Base-by-base conservation (phyloP, 35 echinoderm and acorn worm genomes). In the Apostichopus japonicus region DNA sequence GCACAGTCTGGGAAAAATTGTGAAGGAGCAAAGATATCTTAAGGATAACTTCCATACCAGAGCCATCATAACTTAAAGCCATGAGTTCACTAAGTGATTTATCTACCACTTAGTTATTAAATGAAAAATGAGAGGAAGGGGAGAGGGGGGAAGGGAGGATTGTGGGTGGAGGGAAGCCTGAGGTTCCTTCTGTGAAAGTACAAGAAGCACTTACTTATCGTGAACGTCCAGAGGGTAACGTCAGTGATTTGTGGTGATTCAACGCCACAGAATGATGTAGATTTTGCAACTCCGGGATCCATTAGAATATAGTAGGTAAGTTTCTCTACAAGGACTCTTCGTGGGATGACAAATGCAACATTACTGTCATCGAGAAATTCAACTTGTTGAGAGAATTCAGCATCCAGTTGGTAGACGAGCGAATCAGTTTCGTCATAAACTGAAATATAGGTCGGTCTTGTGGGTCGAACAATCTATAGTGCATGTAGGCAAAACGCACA, bases 241-340 rank as follows among this genome's bases (percentile, higher is more conserved):
- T 89, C 86, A 5, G 7, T 89, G 5, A 89, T 53, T 14, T 63
- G n/a, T 6, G 59, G 86, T 33, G 86, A 89, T 75, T 89, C 86
- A 23, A 89, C 62, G 22, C 86, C 86, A 75, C 86, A 89, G 62
- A 89, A 89, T 4, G 86, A 72, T 25, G 59, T 75, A 75, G 56
- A 27, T 25, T 51, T 89, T 54, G 24, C 86, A 7, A 89, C 59
- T 5, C 86, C 86, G 19, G 86, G 86, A 33, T 89, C 86, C 86
- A 89, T 89, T 62, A 89, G 63, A 8, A 89, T 72, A 62, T 52
- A 67, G 51, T 89, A 89, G 0, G 86, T 44, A 25, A 15, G 8
- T 24, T 89, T 89, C 51, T 89, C 86, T 21, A 65, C 62, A 6
- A 89, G 62, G 44, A 89, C 3, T 75, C 61, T 67, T 11, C 16